Base-by-base conservation (phyloP, 1,140 invertebrate genomes). In the Drosophila truncata region DNA sequence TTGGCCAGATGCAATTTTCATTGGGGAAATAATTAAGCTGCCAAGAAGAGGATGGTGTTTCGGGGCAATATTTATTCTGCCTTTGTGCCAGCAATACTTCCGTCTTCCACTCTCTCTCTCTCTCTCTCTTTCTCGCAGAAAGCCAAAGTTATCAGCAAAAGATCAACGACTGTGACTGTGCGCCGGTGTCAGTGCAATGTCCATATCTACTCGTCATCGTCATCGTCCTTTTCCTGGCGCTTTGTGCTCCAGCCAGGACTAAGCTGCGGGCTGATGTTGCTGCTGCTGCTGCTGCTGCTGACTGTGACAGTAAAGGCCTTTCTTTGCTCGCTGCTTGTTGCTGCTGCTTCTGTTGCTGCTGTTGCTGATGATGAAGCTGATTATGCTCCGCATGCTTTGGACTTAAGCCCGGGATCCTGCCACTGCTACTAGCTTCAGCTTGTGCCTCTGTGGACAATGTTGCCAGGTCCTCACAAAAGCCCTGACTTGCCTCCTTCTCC, bases 131-230 rank as follows among this genome's bases (percentile, higher is more conserved):
- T 80, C 60, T 80, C 72, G 83, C 66, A 80, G 80, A 81, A 90
- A 88, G 84, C 82, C 70, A 90, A 88, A 88, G 70, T 73, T 91
- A 90, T 90, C 85, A 91, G 85, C 67, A 91, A 90, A 90, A 90
- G 85, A 90, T 90, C 85, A 90, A 91, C 86, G 75, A 61, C 82
- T 82, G 81, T 67, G 44, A 37, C 62, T 72, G 18, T 54, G 62
- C 55, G 44, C 29, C 42, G 59, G 23, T 75, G 62, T 57, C 64
- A 60, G 55, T 31, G 65, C 49, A 33, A 50, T 62, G 73, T 75
- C 60, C 60, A 65, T 67, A 44, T 47, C 73, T 47, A 41, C 42
- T 35, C 50, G 80, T 59, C 72, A 42, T 74, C 55, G 41, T 65
- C 60, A 65, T 79, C 69, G 84, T 78, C 62, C 66, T 67, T 67